Evolutionary conservation across 2,113 vertebrate species (phyloP).

Genomic region (Callorhinus ursinus): DNA sequence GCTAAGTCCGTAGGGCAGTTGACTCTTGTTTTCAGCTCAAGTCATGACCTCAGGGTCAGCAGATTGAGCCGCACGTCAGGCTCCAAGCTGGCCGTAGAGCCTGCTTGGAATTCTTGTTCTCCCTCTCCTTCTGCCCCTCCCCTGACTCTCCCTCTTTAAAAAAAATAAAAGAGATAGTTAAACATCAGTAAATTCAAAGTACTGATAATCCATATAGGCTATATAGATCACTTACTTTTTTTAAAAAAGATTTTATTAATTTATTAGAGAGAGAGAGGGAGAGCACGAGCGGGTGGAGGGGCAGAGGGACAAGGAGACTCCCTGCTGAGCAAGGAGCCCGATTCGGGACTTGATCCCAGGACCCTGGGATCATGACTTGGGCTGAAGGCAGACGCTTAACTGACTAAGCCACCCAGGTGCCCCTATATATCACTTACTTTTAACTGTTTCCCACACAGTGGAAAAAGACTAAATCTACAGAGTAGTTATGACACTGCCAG

Average conservation of each 20-base stretch:
- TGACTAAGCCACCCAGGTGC: no score
- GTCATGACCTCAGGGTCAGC: neutral
- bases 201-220: neutral
- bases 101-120: neutral
- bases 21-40: neutral
- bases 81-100: neutral
- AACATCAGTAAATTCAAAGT: conserved; percentile 31
- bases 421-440: neutral
- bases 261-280: neutral
- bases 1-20: neutral
- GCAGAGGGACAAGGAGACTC: no score
- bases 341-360: no score
- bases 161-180: neutral
- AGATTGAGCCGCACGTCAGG: neutral
- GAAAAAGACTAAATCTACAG: neutral
- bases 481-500: neutral
- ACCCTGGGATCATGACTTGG: no score
- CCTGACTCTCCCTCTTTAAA: neutral
- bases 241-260: neutral
- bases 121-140: neutral
- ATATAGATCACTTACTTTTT: neutral
- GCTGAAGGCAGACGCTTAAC: no score
- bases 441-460: neutral
- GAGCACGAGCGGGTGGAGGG: no score
- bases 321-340: no score